Base-by-base conservation (phyloP, 1,140 invertebrate genomes). In the Riptortus pedestris region DNA sequence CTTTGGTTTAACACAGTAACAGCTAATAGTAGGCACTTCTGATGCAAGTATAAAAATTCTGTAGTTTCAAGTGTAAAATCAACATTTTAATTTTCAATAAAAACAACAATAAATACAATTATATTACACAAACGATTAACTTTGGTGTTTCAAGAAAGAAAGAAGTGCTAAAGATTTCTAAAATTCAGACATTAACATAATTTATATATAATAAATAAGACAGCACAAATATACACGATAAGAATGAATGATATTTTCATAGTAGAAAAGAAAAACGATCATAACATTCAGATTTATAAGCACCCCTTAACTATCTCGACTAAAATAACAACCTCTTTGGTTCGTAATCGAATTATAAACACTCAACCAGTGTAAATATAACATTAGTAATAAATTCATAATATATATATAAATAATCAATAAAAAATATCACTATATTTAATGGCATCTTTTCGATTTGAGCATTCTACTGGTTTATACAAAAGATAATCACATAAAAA, bases 401-500 rank as follows among this genome's bases (percentile, higher is more conserved):
- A n/a, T n/a, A n/a, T n/a, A 47, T 47, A 47, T 47, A 47, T 47
- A 47, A 47, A 47, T 47, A 47, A 47, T 47, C 22, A 47, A 47
- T 47, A 47, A 47, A 47, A 47, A 47, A 47, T 47, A 47, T 47
- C 45, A 47, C 45, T 47, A n/a, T 47, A 20, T 20, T 47, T 47
- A 47, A 47, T 47, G 45, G 45, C 45, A 47, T 47, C 45, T 20
- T 47, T 47, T 47, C 16, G 45, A 20, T 47, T 47, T 47, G 45
- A 47, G 45, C 45, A 47, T 47, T 47, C 45, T 47, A 47, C 22
- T n/a, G 45, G 18, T 47, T 47, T 47, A 47, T 47, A 20, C 18
- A 47, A 22, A 47, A 20, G 18, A 47, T 47, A 47, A 47, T n/a
- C 45, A 47, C 45, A 47, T 20, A 47, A 47, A 22, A 47, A 20